phyloP scores from a whole-genome alignment of 2,113 vertebrate genomes.

The Dipodomys ordii region DNA sequence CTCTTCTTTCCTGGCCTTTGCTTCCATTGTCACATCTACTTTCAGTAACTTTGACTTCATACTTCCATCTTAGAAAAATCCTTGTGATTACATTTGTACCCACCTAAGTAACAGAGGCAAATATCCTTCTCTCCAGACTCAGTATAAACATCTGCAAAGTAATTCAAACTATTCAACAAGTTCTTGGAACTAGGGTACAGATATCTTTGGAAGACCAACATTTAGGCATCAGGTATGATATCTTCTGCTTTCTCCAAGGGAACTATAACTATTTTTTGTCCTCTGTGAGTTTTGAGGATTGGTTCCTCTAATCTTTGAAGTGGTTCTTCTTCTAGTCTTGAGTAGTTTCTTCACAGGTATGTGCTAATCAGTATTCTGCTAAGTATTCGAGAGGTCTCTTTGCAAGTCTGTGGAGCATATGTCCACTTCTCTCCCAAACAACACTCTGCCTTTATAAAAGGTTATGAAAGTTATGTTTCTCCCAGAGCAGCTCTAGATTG shows the following conservation, averaged over 20 bases:
- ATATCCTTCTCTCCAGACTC: background rate
- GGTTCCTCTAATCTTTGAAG: background rate
- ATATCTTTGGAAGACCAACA: background rate
- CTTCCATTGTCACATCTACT: background rate
- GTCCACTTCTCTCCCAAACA: background rate
- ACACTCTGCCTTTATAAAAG: background rate
- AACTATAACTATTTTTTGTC: background rate
- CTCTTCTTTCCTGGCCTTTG: background rate
- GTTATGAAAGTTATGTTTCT: no score
- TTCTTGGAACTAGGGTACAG: background rate
- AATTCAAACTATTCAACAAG: background rate
- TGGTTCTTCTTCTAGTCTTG: background rate
- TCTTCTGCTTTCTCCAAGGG: conserved; percentile 1
- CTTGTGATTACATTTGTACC: background rate
- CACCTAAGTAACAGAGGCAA: background rate
- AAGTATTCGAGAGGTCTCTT: background rate
- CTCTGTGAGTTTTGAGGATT: conserved; percentile 6
- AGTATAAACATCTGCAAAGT: background rate
- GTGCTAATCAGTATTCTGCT: background rate
- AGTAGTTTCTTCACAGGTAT: background rate
- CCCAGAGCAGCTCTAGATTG: no score
- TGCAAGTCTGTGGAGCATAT: background rate
- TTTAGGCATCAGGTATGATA: background rate
- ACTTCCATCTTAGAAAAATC: background rate
- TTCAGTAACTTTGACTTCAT: background rate